Evolutionary conservation across 2,888 invertebrate genomes (phyloP).

Genomic region (Meandrusa payeni): DNA sequence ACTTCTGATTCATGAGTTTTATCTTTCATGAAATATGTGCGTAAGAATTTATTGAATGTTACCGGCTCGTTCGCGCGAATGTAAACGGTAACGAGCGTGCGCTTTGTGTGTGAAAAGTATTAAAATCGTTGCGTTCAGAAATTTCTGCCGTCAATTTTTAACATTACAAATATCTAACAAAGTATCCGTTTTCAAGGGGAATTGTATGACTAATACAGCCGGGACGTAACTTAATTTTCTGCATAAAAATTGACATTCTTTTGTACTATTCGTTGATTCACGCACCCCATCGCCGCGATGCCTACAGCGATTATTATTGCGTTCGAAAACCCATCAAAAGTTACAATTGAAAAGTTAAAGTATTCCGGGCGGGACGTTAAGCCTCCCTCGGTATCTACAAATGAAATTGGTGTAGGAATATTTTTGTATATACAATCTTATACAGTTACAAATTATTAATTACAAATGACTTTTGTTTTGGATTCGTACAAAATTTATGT

Average conservation of each 20-base stretch:
- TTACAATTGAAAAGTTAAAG: constrained; percentile 82
- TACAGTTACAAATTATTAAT: constrained; percentile 42
- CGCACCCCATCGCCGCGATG: constrained; percentile 68
- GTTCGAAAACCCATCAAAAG: constrained; percentile 81
- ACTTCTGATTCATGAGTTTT: constrained; percentile 78
- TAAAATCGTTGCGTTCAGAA: neutral
- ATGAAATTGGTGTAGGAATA: constrained; percentile 72
- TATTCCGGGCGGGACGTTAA: constrained; percentile 71
- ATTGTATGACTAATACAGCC: constrained; percentile 15
- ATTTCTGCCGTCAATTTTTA: neutral
- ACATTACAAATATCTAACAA: too few relatives aligned
- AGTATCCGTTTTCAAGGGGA: neutral
- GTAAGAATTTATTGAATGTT: constrained; percentile 68
- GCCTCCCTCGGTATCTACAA: constrained; percentile 70
- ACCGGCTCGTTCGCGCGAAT: constrained; percentile 51
- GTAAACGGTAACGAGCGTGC: constrained; percentile 56
- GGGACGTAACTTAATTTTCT: constrained; percentile 73
- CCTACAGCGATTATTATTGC: constrained; percentile 75
- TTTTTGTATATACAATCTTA: constrained; percentile 61
- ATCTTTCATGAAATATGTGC: constrained; percentile 75
- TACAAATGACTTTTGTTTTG: constrained; percentile 34
- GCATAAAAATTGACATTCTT: constrained; percentile 76
- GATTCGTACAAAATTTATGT: too few relatives aligned
- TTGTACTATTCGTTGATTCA: constrained; percentile 70
- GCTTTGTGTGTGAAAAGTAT: constrained; percentile 22